Percentiles rank a stretch among this genome's conserved stretches.
Evolutionary conservation across 2,113 vertebrate species (phyloP).

Genomic region (Bostrychus sinensis): DNA sequence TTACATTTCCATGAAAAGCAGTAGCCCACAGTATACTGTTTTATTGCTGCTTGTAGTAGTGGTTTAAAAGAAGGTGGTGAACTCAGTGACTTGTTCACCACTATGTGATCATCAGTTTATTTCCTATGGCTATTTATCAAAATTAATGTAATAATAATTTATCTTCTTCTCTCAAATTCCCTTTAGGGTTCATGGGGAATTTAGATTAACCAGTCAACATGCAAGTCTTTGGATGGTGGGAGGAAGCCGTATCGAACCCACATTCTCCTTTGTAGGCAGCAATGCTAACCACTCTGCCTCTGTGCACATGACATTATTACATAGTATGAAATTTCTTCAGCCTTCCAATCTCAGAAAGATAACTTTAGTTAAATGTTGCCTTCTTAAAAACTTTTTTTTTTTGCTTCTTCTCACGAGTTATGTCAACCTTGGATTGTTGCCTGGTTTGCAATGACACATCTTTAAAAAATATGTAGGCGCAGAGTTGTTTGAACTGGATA

Average conservation of each 20-base stretch:
- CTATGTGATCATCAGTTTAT: conserved; percentile 3
- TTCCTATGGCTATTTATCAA: conserved; percentile 20
- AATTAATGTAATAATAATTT: too few species aligned
- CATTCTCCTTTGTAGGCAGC: too few species aligned
- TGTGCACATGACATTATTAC: too few species aligned
- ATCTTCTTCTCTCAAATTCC: too few species aligned
- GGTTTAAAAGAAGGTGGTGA: conserved; percentile 23
- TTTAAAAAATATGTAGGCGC: conserved; percentile 11
- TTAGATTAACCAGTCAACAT: too few species aligned
- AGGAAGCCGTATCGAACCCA: too few species aligned
- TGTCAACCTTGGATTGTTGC: conserved; percentile 40
- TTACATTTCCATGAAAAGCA: conserved; percentile 4
- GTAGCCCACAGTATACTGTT: not conserved
- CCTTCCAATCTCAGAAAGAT: too few species aligned
- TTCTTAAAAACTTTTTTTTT: conserved; percentile 2
- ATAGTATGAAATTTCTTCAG: too few species aligned
- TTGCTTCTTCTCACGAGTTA: conserved; percentile 13
- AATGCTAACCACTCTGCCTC: too few species aligned
- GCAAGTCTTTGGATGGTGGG: too few species aligned
- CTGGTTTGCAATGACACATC: conserved; percentile 15
- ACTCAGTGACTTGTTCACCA: conserved; percentile 9
- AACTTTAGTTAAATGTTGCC: not conserved
- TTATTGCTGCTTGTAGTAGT: not conserved
- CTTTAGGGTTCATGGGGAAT: too few species aligned
- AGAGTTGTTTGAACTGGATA: not conserved